These are phyloP conservation scores for Microctonus brassicae DNA, from an alignment of 2,888 invertebrate genomes.

Conservation along the genomic window DNA sequence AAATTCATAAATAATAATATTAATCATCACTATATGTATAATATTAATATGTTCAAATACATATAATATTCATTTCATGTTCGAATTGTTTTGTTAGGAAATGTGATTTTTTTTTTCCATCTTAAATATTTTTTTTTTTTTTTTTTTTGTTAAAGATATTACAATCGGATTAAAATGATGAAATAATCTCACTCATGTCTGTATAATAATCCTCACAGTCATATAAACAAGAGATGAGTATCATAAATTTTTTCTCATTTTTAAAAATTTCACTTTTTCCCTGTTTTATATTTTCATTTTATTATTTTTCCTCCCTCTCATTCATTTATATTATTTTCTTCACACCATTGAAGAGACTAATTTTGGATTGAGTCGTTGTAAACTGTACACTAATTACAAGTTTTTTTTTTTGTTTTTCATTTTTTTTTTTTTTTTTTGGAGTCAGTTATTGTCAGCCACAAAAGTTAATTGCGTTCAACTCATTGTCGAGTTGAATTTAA, in stretches of 20 bases:
- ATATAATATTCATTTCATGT: slow-evolving; percentile 57
- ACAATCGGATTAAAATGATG: neutral
- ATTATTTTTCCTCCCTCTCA: neutral
- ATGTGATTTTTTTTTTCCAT: neutral
- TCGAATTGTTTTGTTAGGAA: slow-evolving; percentile 50
- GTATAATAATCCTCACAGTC: neutral
- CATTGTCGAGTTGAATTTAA: neutral
- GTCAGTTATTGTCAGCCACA: slow-evolving; percentile 57
- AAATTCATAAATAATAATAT: slow-evolving; percentile 68
- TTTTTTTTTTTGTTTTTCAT: slow-evolving; percentile 42
- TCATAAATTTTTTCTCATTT: slow-evolving; percentile 3
- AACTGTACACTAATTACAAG: slow-evolving; percentile 70
- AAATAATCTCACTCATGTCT: neutral
- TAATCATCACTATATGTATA: slow-evolving; percentile 46
- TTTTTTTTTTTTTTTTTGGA: too few species aligned
- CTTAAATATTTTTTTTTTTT: neutral
- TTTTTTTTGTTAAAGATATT: neutral
- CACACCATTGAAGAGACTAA: neutral
- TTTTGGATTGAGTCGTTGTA: slow-evolving; percentile 32
- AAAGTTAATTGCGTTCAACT: slow-evolving; percentile 23
- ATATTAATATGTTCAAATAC: slow-evolving; percentile 59
- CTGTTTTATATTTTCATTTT: neutral
- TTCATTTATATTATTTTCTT: neutral
- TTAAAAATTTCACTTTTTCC: neutral
- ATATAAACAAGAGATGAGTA: neutral